Percentiles rank a stretch among this genome's conserved stretches.
Conservation (phyloP, 2,113 vertebrate species). For the Embiotoca jacksoni region DNA sequence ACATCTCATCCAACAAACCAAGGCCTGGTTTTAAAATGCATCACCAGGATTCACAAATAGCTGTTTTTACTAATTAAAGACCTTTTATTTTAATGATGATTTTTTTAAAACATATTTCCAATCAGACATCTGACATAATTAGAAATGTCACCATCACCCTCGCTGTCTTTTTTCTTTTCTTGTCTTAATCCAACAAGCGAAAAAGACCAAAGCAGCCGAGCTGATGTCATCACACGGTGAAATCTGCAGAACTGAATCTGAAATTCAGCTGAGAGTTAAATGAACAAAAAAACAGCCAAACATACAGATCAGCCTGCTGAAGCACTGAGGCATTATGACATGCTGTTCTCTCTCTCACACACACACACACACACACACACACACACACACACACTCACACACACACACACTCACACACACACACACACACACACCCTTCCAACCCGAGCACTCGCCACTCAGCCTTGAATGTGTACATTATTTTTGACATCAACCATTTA, state of each 20-base stretch:
- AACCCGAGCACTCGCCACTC: conserved; percentile 11
- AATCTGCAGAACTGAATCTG: conserved; percentile 23
- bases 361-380: conserved; percentile 14
- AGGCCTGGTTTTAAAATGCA: too few species aligned
- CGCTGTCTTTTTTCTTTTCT: background rate
- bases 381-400: conserved; percentile 34
- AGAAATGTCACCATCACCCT: background rate
- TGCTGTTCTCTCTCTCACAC: conserved; percentile 16
- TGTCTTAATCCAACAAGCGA: background rate
- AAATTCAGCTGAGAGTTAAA: conserved; percentile 36
- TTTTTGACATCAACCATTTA: conserved; percentile 62
- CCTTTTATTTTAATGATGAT: background rate
- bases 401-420: conserved; percentile 28
- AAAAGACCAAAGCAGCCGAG: background rate
- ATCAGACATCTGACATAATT: background rate
- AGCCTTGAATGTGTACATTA: conserved; percentile 43
- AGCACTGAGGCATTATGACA: background rate
- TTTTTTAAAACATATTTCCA: background rate
- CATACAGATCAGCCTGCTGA: conserved; percentile 10
- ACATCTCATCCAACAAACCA: too few species aligned
- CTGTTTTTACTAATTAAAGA: too few species aligned
- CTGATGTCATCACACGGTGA: background rate
- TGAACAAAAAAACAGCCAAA: background rate
- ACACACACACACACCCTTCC: conserved; percentile 22
- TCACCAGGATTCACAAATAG: too few species aligned